These are phyloP conservation scores for Drosophila paramelanica DNA, from an alignment of 2,888 invertebrate genomes.

Conservation along the genomic window DNA sequence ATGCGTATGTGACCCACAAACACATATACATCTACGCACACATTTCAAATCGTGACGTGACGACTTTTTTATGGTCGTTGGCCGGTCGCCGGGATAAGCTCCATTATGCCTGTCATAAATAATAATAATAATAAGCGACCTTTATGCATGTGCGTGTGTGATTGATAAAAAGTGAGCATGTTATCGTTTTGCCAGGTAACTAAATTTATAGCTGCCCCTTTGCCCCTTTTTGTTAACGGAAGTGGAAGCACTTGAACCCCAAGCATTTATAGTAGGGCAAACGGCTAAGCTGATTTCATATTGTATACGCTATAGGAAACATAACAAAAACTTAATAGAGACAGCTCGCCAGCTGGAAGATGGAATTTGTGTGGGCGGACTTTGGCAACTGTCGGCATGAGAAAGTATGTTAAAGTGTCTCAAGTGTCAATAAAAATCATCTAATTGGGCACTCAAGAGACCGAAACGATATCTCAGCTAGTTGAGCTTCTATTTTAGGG, in stretches of 20 bases:
- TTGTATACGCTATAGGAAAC: conserved; percentile 12
- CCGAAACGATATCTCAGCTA: conserved; percentile 10
- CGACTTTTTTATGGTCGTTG: conserved; percentile 37
- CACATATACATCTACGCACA: conserved; percentile 9
- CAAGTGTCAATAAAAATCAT: conserved; percentile 48
- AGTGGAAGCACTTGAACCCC: conserved; percentile 18
- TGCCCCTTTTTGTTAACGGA: conserved; percentile 16
- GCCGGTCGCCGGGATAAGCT: conserved; percentile 45
- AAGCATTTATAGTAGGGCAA: conserved; percentile 12
- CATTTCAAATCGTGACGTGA: conserved; percentile 14
- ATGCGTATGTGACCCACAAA: conserved; percentile 38
- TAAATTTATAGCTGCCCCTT: conserved; percentile 26
- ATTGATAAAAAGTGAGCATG: conserved; percentile 54
- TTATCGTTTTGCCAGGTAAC: conserved; percentile 37
- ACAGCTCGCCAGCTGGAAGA: conserved; percentile 10
- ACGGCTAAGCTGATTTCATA: conserved; percentile 36
- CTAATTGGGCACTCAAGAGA: conserved; percentile 26
- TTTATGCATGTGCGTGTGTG: conserved; percentile 20
- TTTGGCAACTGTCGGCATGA: conserved; percentile 8
- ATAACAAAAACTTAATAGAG: conserved; percentile 8
- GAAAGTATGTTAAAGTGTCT: conserved; percentile 51
- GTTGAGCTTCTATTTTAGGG: neutral
- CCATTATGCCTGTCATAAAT: conserved; percentile 48
- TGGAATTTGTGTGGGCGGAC: neutral
- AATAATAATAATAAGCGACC: conserved; percentile 53